Evolutionary conservation across 2,888 invertebrate species (phyloP), one percentile per base, ranked within the genome.

Genomic region (Troglohyphantes excavatus): DNA sequence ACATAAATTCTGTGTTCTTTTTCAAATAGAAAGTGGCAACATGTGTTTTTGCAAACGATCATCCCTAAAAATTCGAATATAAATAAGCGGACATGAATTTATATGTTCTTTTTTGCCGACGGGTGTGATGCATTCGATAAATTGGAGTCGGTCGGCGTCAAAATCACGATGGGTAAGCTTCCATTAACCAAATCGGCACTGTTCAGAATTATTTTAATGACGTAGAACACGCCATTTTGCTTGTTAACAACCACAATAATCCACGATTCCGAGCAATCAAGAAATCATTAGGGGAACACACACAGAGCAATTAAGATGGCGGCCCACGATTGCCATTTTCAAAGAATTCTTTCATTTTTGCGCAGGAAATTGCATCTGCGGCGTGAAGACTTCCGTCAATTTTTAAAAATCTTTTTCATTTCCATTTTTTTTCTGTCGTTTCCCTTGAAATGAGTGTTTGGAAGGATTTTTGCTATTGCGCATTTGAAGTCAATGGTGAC

Each of bases 231-330:
- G 83, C 26, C 43, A 73, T 33, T 33, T 33, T 17, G 61, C 68
- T 85, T 78, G 85, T 78, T 85, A 78, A 76, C 59, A 82, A 53
- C 61, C 61, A 26, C n/a, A 43, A 70, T 82, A 73, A 61, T 72
- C 67, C 65, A 63, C 29, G 68, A 76, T 78, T 68, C 53, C 67
- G 5, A 21, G 85, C 68, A 76, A 68, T 85, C 75, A 85, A 85
- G 76, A 70, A 85, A 85, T 76, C 85, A 85, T 85, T 85, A 85
- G 46, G 2, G n/a, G 85, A 68, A 85, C 85, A 72, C 85, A 78
- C 85, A 85, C 61, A 26, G 67, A 17, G 65, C 33, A 67, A 46
- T 67, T n/a, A 23, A 78, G 76, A 85, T 76, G 65, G 67, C 27
- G 9, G 61, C 21, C 21, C 9, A 21, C 2, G 75, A 21, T 27